A percentile compares a stretch with the other conserved stretches of the same genome.
phyloP scores from a whole-genome alignment of 2,113 vertebrate species.

The Megaptera novaeangliae region DNA sequence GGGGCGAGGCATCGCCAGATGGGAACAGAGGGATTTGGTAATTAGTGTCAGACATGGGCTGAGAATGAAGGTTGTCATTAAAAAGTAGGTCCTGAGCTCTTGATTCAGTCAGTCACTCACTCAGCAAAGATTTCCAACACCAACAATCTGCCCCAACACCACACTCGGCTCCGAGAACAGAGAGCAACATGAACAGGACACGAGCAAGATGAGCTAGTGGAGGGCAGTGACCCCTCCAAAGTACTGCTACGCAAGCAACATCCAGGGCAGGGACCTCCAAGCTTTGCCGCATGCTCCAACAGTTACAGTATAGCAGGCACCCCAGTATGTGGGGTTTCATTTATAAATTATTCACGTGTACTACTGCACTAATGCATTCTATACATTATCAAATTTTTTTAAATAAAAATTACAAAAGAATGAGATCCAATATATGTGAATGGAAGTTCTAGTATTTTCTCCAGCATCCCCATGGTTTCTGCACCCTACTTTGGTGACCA shows the following conservation, averaged over 20 bases:
- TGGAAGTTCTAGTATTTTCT: background rate
- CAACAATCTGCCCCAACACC: background rate
- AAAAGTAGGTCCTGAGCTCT: background rate
- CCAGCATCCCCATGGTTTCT: background rate
- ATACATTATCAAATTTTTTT: background rate
- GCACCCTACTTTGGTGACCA: background rate
- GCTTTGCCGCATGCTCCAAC: background rate
- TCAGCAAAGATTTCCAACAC: background rate
- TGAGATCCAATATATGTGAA: background rate
- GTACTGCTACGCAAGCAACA: background rate
- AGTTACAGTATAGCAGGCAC: background rate
- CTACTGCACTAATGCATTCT: background rate
- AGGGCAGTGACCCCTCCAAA: background rate
- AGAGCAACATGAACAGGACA: fast-evolving
- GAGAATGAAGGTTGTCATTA: background rate
- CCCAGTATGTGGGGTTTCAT: background rate
- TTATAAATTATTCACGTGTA: background rate
- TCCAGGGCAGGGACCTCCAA: background rate
- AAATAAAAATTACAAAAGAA: background rate
- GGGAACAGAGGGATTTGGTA: background rate
- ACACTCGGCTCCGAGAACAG: background rate
- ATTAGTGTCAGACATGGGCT: background rate
- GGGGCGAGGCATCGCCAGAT: background rate
- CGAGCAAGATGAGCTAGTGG: background rate
- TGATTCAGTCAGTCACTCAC: background rate